Base-by-base conservation (phyloP, 1,140 invertebrate species). In the Drosophila nebulosa region DNA sequence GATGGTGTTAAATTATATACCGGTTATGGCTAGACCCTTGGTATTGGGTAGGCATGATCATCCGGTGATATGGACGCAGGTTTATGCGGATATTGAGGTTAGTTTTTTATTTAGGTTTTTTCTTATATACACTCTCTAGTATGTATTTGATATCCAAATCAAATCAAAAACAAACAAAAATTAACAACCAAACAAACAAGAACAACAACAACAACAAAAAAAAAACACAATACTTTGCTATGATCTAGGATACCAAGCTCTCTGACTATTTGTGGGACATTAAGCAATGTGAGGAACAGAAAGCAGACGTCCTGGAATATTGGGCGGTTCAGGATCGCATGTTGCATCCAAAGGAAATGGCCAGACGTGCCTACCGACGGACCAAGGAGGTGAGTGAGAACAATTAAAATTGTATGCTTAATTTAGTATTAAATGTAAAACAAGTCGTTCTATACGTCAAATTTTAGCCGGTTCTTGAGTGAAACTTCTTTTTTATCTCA, bases 1-100 rank as follows among this genome's bases (percentile, higher is more conserved):
- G 92, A 96, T 98, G 93, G 97, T 99, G 5, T 92, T 98, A 64
- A 96, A 97, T 89, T 98, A 98, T 90, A 94, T 98, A 74, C 96
- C 97, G 24, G 97, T 98, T 4, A 95, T 98, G 94, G 97, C 97
- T 6, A 92, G 97, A 69, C 97, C 97, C 0, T 92, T 98, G 69
- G 97, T 98, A 12, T 93, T 98, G 64, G 94, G 94, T 73, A 93
- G 94, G 83, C 94, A 94, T n/a, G 93, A 95, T 61, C 96, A 97
- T 91, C 96, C 96, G 4, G 94, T 95, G 26, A 95, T 97, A 42
- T 98, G 97, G 97, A 98, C 97, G 0, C 96, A 97, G 18, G 95
- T 98, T n/a, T 98, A 98, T 91, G 97, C 97, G 5, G 97, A 98
- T 92, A 93, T 97, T 50, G 95, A 96, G 18, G 97, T 96, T 93